Conservation (phyloP, 2,888 invertebrate species). For the Trachelus troglodyta region DNA sequence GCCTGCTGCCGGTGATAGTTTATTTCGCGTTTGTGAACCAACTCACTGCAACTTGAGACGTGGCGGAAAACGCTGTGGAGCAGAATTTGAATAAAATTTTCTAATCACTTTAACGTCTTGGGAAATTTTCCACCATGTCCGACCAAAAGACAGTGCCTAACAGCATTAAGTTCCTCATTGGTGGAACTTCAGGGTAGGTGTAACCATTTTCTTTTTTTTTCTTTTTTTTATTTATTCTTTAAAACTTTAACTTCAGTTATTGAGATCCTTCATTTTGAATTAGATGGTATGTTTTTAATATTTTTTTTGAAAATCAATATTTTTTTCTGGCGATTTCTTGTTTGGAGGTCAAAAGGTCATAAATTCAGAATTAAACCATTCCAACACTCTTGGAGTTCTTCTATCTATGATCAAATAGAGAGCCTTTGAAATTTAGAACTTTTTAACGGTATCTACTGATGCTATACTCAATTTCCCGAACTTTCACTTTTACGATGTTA, state of each 20-base stretch:
- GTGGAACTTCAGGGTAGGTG: slow-evolving; percentile 60
- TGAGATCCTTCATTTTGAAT: neutral
- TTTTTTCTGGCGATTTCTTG: neutral
- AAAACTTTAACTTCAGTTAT: neutral
- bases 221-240: neutral
- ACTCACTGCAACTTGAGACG: neutral
- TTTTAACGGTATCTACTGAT: neutral
- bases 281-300: neutral
- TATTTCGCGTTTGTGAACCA: neutral
- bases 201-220: slow-evolving; percentile 4
- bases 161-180: slow-evolving; percentile 57
- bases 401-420: neutral
- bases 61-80: neutral
- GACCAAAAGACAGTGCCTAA: slow-evolving; percentile 57
- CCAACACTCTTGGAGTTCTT: neutral
- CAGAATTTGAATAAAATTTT: neutral
- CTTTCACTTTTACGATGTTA: neutral
- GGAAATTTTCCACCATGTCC: slow-evolving; percentile 36
- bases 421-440: neutral
- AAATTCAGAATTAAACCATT: slow-evolving; percentile 3
- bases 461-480: neutral
- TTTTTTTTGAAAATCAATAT: neutral
- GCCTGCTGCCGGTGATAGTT: neutral
- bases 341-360: slow-evolving; percentile 29
- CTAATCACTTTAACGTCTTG: neutral